A percentile compares a stretch with the other conserved stretches of the same genome.
These are phyloP conservation scores for Dasypogon diadema DNA, from an alignment of 2,888 invertebrate genomes.

Conservation along the genomic window DNA sequence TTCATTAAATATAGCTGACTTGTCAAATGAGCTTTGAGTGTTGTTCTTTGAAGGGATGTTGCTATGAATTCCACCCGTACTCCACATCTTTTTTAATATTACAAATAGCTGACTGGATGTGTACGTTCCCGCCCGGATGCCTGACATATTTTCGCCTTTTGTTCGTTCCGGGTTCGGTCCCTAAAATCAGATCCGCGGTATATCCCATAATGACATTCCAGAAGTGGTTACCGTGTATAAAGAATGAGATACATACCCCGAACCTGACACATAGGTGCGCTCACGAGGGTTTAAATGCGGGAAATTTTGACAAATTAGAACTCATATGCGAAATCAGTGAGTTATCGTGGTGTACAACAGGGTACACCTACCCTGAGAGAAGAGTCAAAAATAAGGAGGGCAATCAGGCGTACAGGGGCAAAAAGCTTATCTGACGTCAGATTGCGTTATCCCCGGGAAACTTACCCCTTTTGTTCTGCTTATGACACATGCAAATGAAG, in stretches of 20 bases:
- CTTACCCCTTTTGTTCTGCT: conserved; percentile 39
- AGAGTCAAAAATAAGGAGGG: neutral
- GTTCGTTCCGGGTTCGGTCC: neutral
- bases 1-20: conserved; percentile 49
- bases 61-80: neutral
- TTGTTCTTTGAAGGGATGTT: conserved; percentile 12
- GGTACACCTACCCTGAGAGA: neutral
- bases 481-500: conserved; percentile 50
- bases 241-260: neutral
- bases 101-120: conserved; percentile 51
- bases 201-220: conserved; percentile 11
- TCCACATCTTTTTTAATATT: conserved; percentile 46
- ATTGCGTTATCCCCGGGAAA: conserved; percentile 38
- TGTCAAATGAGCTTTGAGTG: conserved; percentile 41
- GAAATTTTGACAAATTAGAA: conserved; percentile 30
- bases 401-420: neutral
- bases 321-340: conserved; percentile 6
- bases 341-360: neutral
- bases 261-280: conserved; percentile 4
- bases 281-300: conserved; percentile 7
- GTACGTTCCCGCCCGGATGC: neutral
- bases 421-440: conserved; percentile 40
- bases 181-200: conserved; percentile 15
- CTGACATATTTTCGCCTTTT: conserved; percentile 18
- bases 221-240: conserved; percentile 1